Base-by-base conservation (phyloP, 2,888 invertebrate species). In the Drosophila nr. perissopoda region DNA sequence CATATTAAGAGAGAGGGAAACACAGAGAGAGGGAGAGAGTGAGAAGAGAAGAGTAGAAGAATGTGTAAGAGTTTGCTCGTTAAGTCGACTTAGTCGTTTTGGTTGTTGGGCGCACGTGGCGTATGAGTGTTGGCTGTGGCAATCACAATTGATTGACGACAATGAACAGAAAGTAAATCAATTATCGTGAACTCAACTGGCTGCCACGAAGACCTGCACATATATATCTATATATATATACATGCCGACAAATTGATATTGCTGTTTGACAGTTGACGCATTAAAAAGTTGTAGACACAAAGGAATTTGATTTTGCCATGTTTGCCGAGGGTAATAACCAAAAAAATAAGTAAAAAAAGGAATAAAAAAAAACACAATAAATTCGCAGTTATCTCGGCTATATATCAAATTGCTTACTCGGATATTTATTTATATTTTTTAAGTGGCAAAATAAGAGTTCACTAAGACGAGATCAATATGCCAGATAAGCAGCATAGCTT, bases 101-200 rank as follows among this genome's bases (percentile, higher is more conserved):
- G 60, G 18, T 33, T 56, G 58, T 68, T 67, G 49, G 72, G 63
- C 52, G 53, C 80, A 89, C 85, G 77, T 81, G 89, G 87, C 89
- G 85, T 90, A 88, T 88, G 89, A 89, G 82, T 77, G 75, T 67
- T 79, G 82, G 74, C 76, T 68, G 40, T 60, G 66, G 57, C 77
- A 74, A 62, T 79, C 83, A 61, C 89, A 87, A 86, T 87, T 90
- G 87, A 88, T 88, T 90, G 91, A 88, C 91, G 91, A 82, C 85
- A 74, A 81, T 79, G 79, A 81, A 66, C 18, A 51, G 59, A 57
- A 89, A 90, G 89, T 90, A 89, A 90, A 87, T 87, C 90, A 87
- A 87, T 90, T 90, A 87, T 90, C 72, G 73, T 70, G 65, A 48
- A 68, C 70, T 63, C 53, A 76, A 81, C 76, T 72, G 49, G 38